Evolutionary conservation across 2,888 invertebrate genomes (phyloP), one percentile per base, ranked within the genome.

Genomic region (Lasius platythorax): DNA sequence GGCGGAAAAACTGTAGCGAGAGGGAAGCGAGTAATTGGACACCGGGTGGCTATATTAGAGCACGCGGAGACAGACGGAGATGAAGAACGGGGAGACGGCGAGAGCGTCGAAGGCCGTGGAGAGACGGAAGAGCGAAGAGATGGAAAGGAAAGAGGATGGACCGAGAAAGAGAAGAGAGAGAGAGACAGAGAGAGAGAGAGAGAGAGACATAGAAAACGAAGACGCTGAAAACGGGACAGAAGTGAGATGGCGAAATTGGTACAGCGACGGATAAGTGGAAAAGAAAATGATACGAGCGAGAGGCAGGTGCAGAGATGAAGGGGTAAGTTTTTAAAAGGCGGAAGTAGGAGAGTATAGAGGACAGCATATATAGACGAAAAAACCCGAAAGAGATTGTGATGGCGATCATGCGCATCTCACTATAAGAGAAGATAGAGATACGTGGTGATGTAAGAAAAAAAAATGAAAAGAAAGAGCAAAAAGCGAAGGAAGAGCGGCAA

Each of bases 21-120:
- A 81, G 50, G 85, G 88, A 87, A 78, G 75, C 90, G 88, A 92
- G 94, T 94, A 94, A 94, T 94, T 93, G 94, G 94, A 94, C 91
- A 94, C 94, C 94, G 93, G 91, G 93, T 93, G 92, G 94, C 94
- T 93, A 94, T 94, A 94, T 94, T 94, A 94, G 94, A 94, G 92
- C 94, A 92, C 92, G 92, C 73, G 86, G 91, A 87, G 89, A 90
- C 88, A 89, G 90, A 87, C 84, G 86, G 85, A 84, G 88, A 90
- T 81, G 86, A 61, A 73, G 63, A 66, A 33, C 28, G 87, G 58
- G 85, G 82, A 83, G 83, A 76, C 83, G 86, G 84, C 78, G 76
- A 53, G 82, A 85, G 56, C 76, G 76, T 43, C 23, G 66, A n/a
- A 66, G 15, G n/a, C 58, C 23, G n/a, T 23, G 50, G 53, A 66